A percentile compares a stretch with the other conserved stretches of the same genome.
Evolutionary conservation across 2,797 vertebrate species (phyloP).

Genomic region (Rallus crepitans): DNA sequence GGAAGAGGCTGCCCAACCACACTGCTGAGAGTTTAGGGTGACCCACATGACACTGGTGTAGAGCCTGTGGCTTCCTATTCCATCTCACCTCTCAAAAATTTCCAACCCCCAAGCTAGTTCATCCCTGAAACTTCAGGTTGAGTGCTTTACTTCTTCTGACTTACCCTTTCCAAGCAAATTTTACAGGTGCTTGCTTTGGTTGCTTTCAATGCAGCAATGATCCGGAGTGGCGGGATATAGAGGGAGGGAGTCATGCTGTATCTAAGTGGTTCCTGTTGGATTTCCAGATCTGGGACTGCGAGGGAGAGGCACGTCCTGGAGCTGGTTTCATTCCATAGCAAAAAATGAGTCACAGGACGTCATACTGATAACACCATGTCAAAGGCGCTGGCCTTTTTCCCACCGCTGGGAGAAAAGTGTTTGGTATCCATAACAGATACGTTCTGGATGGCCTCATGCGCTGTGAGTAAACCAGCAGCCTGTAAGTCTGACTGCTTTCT

Average conservation of each 20-base stretch:
- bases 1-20: background rate
- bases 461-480: background rate
- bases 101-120: fast-evolving
- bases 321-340: background rate
- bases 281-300: background rate
- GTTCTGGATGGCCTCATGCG: background rate
- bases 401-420: background rate
- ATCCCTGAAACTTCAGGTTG: background rate
- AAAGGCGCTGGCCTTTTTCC: background rate
- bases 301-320: background rate
- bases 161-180: background rate
- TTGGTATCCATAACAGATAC: slow-evolving; percentile 39
- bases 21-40: background rate
- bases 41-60: fast-evolving
- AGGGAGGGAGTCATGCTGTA: fast-evolving
- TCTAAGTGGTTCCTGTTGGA: background rate
- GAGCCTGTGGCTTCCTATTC: background rate
- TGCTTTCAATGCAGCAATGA: background rate
- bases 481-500: background rate
- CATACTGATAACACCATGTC: background rate
- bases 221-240: background rate
- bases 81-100: background rate
- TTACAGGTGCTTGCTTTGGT: background rate
- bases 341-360: background rate
- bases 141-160: background rate